Percentiles rank a stretch among this genome's conserved stretches.
Conservation (phyloP, 92 coral and sea anemone species). For the Pocillopora meandrina region DNA sequence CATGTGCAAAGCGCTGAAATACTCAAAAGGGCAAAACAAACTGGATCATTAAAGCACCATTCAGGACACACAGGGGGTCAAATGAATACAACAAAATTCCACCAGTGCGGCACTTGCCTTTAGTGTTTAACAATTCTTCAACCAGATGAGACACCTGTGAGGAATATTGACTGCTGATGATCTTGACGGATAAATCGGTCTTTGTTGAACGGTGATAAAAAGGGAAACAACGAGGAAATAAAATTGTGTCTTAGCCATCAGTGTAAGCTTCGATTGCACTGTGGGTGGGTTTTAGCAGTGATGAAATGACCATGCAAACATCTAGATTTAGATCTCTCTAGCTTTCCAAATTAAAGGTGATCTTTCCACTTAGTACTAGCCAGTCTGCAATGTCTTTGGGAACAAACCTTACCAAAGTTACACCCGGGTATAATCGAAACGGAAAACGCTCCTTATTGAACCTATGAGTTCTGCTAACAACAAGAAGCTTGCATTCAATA, state of each 20-base stretch:
- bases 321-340: no score
- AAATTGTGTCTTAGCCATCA: neutral
- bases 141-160: slow-evolving; percentile 33
- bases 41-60: slow-evolving; percentile 2
- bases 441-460: no score
- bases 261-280: neutral
- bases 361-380: neutral
- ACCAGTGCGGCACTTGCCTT: slow-evolving; percentile 33
- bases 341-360: no score
- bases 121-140: slow-evolving; percentile 17
- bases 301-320: neutral
- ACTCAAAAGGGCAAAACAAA: slow-evolving; percentile 8
- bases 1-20: slow-evolving; percentile 32
- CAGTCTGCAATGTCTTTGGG: neutral
- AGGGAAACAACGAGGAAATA: neutral
- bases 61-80: slow-evolving; percentile 19
- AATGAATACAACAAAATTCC: slow-evolving; percentile 42
- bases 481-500: no score
- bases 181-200: neutral
- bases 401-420: neutral
- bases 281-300: neutral
- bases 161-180: neutral
- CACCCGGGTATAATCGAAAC: no score
- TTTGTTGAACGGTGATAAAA: neutral
- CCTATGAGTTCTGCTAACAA: no score